phyloP scores from a whole-genome alignment of 2,888 invertebrate genomes.

The Orchestes rusci region DNA sequence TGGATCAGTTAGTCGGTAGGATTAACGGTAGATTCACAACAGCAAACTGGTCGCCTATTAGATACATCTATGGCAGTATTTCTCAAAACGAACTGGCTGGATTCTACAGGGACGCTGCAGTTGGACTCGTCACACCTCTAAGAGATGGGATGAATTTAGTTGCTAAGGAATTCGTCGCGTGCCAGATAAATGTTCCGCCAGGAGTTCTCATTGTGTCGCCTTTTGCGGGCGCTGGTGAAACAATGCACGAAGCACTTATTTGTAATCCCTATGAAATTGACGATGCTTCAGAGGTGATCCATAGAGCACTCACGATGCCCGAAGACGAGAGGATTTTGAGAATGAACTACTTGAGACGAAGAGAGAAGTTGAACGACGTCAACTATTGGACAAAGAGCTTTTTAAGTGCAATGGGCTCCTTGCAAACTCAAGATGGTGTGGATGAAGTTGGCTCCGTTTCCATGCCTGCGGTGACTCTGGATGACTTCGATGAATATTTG shows the following conservation, averaged over 20 bases:
- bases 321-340: constrained; percentile 79
- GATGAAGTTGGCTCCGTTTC: constrained; percentile 77
- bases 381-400: constrained; percentile 86
- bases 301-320: constrained; percentile 78
- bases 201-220: constrained; percentile 85
- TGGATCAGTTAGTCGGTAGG: constrained; percentile 81
- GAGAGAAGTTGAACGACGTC: constrained; percentile 78
- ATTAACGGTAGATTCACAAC: constrained; percentile 87
- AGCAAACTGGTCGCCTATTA: constrained; percentile 86
- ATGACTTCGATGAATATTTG: constrained; percentile 84
- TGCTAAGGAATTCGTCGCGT: constrained; percentile 88
- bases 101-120: constrained; percentile 79
- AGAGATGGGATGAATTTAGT: constrained; percentile 90
- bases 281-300: constrained; percentile 79
- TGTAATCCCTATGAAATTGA: constrained; percentile 87
- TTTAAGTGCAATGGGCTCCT: constrained; percentile 78
- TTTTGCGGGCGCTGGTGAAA: constrained; percentile 84
- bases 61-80: constrained; percentile 81
- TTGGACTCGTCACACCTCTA: constrained; percentile 80
- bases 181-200: constrained; percentile 76
- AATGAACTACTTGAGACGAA: constrained; percentile 75
- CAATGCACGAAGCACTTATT: constrained; percentile 83
- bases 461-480: constrained; percentile 85
- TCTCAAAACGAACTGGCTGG: constrained; percentile 81
- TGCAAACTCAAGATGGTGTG: constrained; percentile 62